These are phyloP conservation scores for Ophion obscuratus DNA, from an alignment of 2,888 invertebrate species.

Conservation along the genomic window DNA sequence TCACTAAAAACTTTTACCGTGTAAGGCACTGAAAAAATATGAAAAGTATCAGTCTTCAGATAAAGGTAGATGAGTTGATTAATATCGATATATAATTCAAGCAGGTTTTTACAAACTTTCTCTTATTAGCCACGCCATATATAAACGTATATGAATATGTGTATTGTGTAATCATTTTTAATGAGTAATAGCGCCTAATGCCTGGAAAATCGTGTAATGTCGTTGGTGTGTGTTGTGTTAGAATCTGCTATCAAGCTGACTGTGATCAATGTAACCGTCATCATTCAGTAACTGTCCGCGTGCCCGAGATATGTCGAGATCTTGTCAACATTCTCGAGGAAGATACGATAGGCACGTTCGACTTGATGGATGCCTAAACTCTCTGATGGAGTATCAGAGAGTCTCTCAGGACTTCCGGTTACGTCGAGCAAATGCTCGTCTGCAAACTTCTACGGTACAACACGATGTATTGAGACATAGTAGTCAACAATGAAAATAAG, in stretches of 20 bases:
- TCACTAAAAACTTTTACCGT: no score
- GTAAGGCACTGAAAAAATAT: no score
- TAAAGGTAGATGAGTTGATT: no score
- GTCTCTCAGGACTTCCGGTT: constrained; percentile 64
- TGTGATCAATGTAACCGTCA: constrained; percentile 42
- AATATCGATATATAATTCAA: not conserved
- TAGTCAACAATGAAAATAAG: constrained; percentile 11
- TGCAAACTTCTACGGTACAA: constrained; percentile 74
- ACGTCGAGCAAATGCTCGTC: constrained; percentile 72
- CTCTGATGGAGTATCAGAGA: constrained; percentile 41
- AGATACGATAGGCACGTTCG: constrained; percentile 72
- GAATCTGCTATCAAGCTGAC: constrained; percentile 59
- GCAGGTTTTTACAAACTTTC: not conserved
- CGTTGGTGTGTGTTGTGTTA: constrained; percentile 31
- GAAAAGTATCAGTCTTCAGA: no score
- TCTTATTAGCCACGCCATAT: not conserved
- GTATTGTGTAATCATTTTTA: not conserved
- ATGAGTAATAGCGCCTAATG: constrained; percentile 32
- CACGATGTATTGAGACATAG: constrained; percentile 48
- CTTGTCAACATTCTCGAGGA: constrained; percentile 75
- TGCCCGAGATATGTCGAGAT: constrained; percentile 76
- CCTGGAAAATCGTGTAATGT: constrained; percentile 41
- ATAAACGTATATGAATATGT: not conserved
- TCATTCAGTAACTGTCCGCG: constrained; percentile 70
- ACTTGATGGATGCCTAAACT: constrained; percentile 23